A percentile compares a stretch with the other conserved stretches of the same genome.
These are phyloP conservation scores for Hippopotamus amphibius DNA, from an alignment of 2,113 vertebrate species.

Conservation along the genomic window DNA sequence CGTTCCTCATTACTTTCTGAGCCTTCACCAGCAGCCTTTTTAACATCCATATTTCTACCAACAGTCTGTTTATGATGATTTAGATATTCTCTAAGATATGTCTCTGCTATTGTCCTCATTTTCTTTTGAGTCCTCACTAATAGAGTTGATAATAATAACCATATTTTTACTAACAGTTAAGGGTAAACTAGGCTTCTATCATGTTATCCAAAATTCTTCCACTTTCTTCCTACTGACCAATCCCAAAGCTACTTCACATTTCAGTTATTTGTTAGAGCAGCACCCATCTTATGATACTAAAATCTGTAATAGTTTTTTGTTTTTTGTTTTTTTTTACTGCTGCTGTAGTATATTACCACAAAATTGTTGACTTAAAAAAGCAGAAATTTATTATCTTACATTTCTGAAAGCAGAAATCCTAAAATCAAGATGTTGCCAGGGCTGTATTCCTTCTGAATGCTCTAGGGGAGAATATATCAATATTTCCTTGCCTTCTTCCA, in stretches of 20 bases:
- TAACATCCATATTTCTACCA: not conserved
- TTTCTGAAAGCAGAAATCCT: not conserved
- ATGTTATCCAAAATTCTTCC: not conserved
- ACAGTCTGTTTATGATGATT: not conserved
- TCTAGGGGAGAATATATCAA: not conserved
- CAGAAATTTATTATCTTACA: not conserved
- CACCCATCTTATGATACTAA: not conserved
- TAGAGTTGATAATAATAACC: not conserved
- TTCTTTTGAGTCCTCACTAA: not conserved
- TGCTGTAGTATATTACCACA: not conserved
- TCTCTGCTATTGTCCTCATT: not conserved
- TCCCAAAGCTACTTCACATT: not conserved
- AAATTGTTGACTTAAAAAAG: not conserved
- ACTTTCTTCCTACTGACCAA: not conserved
- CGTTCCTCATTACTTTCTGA: not conserved
- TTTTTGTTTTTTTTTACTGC: not conserved
- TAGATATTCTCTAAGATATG: not conserved
- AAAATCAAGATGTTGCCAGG: not conserved
- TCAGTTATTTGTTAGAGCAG: not conserved
- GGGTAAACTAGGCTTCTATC: not conserved
- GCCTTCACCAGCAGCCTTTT: not conserved
- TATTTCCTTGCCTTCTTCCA: not conserved
- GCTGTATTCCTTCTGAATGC: not conserved
- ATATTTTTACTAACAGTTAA: not conserved
- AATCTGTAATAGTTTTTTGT: not conserved